Conservation (phyloP, 2,113 vertebrate genomes). For the Climacteris rufus region DNA sequence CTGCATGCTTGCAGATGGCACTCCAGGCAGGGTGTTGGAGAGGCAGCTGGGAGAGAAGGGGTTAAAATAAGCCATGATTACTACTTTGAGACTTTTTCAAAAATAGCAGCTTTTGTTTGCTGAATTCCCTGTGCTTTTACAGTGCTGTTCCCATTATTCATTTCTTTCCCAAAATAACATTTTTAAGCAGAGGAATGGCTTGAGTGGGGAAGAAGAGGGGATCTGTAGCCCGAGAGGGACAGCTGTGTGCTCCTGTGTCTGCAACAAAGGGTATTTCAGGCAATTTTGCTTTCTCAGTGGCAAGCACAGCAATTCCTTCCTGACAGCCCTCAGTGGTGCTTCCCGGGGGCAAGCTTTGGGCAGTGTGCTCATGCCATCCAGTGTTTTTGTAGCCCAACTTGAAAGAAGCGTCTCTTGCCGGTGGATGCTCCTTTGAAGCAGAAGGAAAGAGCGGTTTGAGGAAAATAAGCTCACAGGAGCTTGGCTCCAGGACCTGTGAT, state of each 20-base stretch:
- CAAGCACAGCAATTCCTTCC: not conserved
- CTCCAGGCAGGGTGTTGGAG: not conserved
- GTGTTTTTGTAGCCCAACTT: not conserved
- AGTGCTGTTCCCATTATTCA: not conserved
- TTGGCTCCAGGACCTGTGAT: not conserved
- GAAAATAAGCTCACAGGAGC: not conserved
- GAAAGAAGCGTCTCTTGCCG: not conserved
- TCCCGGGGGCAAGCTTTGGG: not conserved
- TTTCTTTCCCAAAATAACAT: constrained; percentile 30
- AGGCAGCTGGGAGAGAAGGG: not conserved
- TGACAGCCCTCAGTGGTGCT: not conserved
- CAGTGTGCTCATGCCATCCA: fast-evolving
- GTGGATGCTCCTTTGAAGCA: not conserved
- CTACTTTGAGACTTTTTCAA: not conserved
- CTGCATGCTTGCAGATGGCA: fast-evolving
- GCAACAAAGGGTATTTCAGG: not conserved
- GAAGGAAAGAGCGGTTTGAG: not conserved
- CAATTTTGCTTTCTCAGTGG: not conserved
- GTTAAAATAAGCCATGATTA: not conserved
- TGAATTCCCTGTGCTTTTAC: not conserved
- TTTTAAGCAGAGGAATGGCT: not conserved
- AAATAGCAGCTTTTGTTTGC: constrained; percentile 40
- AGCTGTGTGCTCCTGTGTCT: not conserved
- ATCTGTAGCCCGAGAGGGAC: fast-evolving
- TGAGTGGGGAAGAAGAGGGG: not conserved